Evolutionary conservation across 2,888 invertebrate genomes (phyloP).

Genomic region (Morpho deidamia): DNA sequence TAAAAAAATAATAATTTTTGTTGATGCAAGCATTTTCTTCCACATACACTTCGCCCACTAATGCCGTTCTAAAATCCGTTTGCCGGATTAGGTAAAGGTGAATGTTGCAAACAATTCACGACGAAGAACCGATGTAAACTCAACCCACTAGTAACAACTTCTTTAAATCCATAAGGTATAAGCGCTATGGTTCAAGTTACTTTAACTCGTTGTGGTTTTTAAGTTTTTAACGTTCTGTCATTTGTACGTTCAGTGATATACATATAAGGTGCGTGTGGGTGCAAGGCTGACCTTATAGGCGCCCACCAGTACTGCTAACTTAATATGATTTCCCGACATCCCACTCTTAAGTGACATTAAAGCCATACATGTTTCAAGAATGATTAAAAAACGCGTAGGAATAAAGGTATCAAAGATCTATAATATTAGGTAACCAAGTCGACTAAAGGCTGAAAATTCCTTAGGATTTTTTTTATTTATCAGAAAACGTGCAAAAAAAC

Average conservation of each 20-base stretch:
- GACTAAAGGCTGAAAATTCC: neutral
- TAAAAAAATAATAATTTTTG: conserved; percentile 1
- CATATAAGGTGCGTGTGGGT: conserved; percentile 72
- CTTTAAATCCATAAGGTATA: conserved; percentile 9
- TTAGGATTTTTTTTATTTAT: neutral
- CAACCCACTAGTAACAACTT: neutral
- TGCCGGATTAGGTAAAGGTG: conserved; percentile 76
- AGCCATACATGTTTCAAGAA: conserved; percentile 42
- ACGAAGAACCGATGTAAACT: conserved; percentile 30
- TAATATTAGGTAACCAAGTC: neutral
- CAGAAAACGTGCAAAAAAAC: too few species aligned
- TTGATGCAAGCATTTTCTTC: conserved; percentile 33
- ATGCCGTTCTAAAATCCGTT: conserved; percentile 72
- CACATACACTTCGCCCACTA: conserved; percentile 59
- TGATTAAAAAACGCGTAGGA: conserved; percentile 22
- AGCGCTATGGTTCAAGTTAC: conserved; percentile 29
- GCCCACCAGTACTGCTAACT: conserved; percentile 66
- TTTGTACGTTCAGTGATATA: conserved; percentile 45
- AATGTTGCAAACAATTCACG: conserved; percentile 64
- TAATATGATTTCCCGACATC: conserved; percentile 69
- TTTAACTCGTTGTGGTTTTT: conserved; percentile 26
- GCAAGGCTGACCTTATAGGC: conserved; percentile 76
- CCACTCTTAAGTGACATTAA: conserved; percentile 59
- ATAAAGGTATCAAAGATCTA: neutral
- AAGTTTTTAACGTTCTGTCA: conserved; percentile 24